Conservation (phyloP, 2,797 vertebrate genomes). For the Carapus acus region DNA sequence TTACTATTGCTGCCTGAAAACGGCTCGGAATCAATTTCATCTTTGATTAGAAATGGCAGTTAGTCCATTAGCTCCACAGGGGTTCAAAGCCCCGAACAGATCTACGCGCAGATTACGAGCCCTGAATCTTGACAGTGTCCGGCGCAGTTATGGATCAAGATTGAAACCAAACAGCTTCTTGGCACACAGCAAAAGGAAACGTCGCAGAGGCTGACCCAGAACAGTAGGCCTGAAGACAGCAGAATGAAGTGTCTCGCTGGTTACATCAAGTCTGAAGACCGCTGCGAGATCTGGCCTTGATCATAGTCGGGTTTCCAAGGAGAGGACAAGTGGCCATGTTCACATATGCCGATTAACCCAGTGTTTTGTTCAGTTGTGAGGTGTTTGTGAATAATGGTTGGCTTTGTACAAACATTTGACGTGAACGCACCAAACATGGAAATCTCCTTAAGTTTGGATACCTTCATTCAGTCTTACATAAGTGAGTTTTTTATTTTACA, state of each 20-base stretch:
- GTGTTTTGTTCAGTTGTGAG: constrained; percentile 22
- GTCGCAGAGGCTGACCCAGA: constrained; percentile 48
- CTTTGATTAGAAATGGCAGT: constrained; percentile 68
- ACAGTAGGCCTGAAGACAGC: constrained; percentile 54
- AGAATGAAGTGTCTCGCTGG: constrained; percentile 44
- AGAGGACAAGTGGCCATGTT: constrained; percentile 50
- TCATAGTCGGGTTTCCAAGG: constrained; percentile 62
- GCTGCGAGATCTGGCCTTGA: constrained; percentile 53
- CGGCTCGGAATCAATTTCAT: constrained; percentile 44
- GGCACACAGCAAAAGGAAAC: constrained; percentile 63
- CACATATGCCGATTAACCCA: constrained; percentile 28
- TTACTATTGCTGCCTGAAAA: constrained; percentile 34
- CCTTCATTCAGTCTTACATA: no score
- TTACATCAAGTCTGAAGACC: constrained; percentile 41
- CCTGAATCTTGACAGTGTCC: constrained; percentile 59
- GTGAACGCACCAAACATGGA: no score
- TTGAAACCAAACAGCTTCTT: constrained; percentile 67
- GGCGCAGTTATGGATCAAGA: constrained; percentile 58
- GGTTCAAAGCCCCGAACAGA: constrained; percentile 59
- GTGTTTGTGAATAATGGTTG: constrained; percentile 2
- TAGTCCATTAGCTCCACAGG: constrained; percentile 62
- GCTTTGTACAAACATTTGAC: no score
- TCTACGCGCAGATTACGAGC: constrained; percentile 58
- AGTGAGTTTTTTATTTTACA: no score
- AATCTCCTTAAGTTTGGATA: no score